Base-by-base conservation (phyloP, 1,140 invertebrate species). In the Hetaerina americana region DNA sequence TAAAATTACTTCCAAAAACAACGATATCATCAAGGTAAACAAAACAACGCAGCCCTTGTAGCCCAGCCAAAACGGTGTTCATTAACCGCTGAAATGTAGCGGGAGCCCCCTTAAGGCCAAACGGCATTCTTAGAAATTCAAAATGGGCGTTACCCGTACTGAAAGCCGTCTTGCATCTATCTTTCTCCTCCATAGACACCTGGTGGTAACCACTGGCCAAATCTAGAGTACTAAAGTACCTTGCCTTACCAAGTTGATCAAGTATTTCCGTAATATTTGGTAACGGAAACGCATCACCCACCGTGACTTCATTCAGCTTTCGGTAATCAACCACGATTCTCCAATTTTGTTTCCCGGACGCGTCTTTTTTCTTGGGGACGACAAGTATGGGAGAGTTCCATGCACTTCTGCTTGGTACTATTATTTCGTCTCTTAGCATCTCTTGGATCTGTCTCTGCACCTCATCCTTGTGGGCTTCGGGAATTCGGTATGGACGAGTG, bases 191-290 rank as follows among this genome's bases (percentile, higher is more conserved):
- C 1, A 87, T 76, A 5, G 77, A 74, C 5, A 86, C 77, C 74
- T 87, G 84, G 74, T 80, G 80, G 74, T 82, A 86, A 5, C 84
- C 84, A 28, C 77, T 79, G 0, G 76, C 75, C 12, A 85, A 70
- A 78, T 87, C 84, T 0, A 87, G 69, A 0, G 80, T 77, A 5
- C 79, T 79, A 71, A 85, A 85, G 74, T 80, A 83, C 68, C 77
- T 78, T 8, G 76, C 73, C 1, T 76, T 77, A 0, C 76, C 76
- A 68, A 87, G 70, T 29, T 79, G 77, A 73, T 85, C 80, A 26
- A 87, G 75, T 26, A 80, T 81, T 22, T 85, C 82, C 5, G 79
- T 77, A 15, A 87, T 85, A 15, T 81, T 73, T 5, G 85, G 85
- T 8, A 88, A 68, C 0, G 86, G 85, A 76, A 81, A 87, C 49